phyloP scores from a whole-genome alignment of 2,113 vertebrate genomes.

The Calyptommatus sinebrachiatus region DNA sequence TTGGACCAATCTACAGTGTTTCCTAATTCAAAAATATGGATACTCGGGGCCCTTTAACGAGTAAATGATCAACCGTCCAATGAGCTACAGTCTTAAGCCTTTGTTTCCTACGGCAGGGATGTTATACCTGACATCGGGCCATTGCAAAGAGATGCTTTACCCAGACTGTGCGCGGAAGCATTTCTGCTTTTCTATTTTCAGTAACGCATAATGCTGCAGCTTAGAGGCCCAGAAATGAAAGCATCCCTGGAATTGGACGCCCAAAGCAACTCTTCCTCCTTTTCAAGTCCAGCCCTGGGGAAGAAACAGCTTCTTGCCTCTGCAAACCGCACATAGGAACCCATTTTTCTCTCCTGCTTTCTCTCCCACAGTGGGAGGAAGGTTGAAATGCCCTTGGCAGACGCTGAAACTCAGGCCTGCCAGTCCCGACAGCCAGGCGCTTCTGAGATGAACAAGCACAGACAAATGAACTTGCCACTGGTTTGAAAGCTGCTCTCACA shows the following conservation, averaged over 20 bases:
- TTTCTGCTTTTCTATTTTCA: too few species aligned
- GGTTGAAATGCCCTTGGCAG: constrained; percentile 9
- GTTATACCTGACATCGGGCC: too few species aligned
- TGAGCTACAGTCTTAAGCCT: too few species aligned
- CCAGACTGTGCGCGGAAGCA: too few species aligned
- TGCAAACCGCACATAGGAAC: background rate
- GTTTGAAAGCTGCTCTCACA: background rate
- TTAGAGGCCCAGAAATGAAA: background rate
- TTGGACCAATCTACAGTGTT: too few species aligned
- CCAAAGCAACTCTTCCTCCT: background rate
- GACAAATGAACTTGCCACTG: constrained; percentile 4
- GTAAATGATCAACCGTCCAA: too few species aligned
- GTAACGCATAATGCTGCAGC: background rate
- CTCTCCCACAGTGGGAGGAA: background rate
- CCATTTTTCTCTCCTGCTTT: background rate
- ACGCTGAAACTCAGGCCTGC: background rate
- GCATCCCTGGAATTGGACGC: too few species aligned
- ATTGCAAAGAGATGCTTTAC: too few species aligned
- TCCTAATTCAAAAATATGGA: too few species aligned
- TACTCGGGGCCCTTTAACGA: too few species aligned
- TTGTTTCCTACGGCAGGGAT: too few species aligned
- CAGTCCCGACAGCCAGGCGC: background rate
- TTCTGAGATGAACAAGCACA: background rate
- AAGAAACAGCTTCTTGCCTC: background rate
- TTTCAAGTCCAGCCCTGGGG: background rate